A percentile compares a stretch with the other conserved stretches of the same genome.
These are phyloP conservation scores for Chlorops oryzae DNA, from an alignment of 1,140 invertebrate genomes.

Conservation along the genomic window DNA sequence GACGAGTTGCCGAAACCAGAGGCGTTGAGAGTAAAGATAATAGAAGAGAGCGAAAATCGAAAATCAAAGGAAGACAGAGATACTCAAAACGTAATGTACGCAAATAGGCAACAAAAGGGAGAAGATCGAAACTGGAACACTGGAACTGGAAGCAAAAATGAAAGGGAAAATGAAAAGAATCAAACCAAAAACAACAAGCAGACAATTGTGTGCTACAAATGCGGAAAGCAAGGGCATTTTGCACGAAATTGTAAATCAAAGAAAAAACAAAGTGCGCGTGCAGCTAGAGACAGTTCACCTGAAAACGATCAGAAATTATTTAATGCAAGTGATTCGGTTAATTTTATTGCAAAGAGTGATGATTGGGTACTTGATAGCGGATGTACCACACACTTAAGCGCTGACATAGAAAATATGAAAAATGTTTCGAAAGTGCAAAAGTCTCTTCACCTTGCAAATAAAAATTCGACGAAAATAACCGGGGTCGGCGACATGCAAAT, in stretches of 20 bases:
- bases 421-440: neutral
- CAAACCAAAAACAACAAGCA: neutral
- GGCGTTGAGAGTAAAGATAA: constrained; percentile 22
- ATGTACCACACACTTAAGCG: constrained; percentile 3
- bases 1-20: constrained; percentile 25
- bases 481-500: constrained; percentile 5
- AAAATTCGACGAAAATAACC: neutral
- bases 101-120: no score
- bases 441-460: neutral
- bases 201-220: neutral
- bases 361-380: constrained; percentile 1
- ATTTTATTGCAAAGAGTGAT: neutral
- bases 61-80: constrained; percentile 13
- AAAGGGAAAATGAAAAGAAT: constrained; percentile 1
- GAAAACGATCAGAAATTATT: neutral
- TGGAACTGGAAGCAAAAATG: neutral
- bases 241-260: constrained; percentile 3
- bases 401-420: neutral
- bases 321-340: neutral
- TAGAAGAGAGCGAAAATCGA: constrained; percentile 22
- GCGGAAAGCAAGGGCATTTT: constrained; percentile 4
- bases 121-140: no score
- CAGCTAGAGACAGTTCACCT: neutral
- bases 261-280: no score
- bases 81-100: constrained; percentile 11